Percentiles rank a stretch among this genome's conserved stretches.
phyloP scores from a whole-genome alignment of 1,140 invertebrate genomes.

The Halyomorpha halys region DNA sequence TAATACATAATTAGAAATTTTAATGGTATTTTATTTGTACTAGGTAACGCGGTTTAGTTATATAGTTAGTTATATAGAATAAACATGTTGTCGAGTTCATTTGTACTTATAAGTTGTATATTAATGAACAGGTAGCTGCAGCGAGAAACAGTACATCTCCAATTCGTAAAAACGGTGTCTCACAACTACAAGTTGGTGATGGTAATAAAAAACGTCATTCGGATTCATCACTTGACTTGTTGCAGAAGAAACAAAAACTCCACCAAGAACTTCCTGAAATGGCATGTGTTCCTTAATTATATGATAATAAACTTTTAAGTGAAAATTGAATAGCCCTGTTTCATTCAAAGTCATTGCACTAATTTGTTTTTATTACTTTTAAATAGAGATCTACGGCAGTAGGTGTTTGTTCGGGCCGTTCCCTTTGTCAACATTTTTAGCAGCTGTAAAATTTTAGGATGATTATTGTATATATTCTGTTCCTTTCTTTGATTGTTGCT shows the following conservation, averaged over 20 bases:
- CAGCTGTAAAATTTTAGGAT: no score
- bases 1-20: slow-evolving; percentile 7
- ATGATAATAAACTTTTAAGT: not conserved
- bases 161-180: slow-evolving; percentile 29
- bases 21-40: not conserved
- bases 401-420: no score
- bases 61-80: no score
- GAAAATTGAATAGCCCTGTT: not conserved
- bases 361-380: not conserved
- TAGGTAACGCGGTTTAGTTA: no score
- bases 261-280: slow-evolving; percentile 3
- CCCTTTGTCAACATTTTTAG: no score
- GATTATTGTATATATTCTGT: no score
- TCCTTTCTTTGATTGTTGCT: no score
- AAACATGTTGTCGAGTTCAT: no score
- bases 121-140: slow-evolving; percentile 34
- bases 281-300: not conserved
- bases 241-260: slow-evolving; percentile 24
- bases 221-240: slow-evolving; percentile 29
- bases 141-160: slow-evolving; percentile 25
- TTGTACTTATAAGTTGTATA: no score
- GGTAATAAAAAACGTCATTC: slow-evolving; percentile 33
- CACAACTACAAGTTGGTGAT: not conserved
- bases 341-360: not conserved
- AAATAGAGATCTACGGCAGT: not conserved